A percentile compares a stretch with the other conserved stretches of the same genome.
Conservation (phyloP, 2,113 vertebrate genomes). For the Etia nguti region DNA sequence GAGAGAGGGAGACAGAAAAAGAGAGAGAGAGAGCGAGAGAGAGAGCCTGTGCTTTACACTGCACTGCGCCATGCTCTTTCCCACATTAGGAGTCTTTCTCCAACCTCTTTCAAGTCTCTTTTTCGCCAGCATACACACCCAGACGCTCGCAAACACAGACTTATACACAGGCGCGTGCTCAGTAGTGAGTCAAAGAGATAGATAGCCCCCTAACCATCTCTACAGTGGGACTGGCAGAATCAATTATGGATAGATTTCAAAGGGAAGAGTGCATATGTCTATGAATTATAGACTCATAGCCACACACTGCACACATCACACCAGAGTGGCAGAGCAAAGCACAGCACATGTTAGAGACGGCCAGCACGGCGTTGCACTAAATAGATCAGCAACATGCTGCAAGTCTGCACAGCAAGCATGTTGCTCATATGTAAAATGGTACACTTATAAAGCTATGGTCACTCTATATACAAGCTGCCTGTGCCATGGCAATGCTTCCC, state of each 20-base stretch:
- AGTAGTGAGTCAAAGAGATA: slow-evolving; percentile 20
- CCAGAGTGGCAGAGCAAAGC: not conserved
- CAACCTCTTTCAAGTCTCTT: slow-evolving; percentile 47
- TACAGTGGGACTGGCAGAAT: slow-evolving; percentile 53
- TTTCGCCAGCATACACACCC: slow-evolving; percentile 35
- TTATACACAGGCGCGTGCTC: not conserved
- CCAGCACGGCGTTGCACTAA: not conserved
- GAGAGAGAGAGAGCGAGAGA: not conserved
- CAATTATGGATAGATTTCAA: slow-evolving; percentile 71
- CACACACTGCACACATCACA: slow-evolving; percentile 32
- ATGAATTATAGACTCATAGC: slow-evolving; percentile 63
- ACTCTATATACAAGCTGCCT: not conserved
- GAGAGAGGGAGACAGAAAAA: not conserved
- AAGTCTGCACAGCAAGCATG: not conserved
- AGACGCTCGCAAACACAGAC: not conserved
- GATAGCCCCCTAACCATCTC: slow-evolving; percentile 47
- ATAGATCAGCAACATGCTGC: slow-evolving; percentile 3
- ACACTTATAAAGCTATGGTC: not conserved
- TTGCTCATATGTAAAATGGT: not conserved
- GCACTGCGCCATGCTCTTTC: slow-evolving; percentile 64
- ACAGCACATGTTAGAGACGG: slow-evolving; percentile 18
- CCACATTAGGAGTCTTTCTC: slow-evolving; percentile 50
- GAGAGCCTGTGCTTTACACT: slow-evolving; percentile 52
- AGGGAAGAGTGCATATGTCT: slow-evolving; percentile 57
- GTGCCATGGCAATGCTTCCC: not conserved